Percentiles rank a stretch among this genome's conserved stretches.
These are phyloP conservation scores for Stictonetta naevosa DNA, from an alignment of 2,113 vertebrate genomes.

Conservation along the genomic window DNA sequence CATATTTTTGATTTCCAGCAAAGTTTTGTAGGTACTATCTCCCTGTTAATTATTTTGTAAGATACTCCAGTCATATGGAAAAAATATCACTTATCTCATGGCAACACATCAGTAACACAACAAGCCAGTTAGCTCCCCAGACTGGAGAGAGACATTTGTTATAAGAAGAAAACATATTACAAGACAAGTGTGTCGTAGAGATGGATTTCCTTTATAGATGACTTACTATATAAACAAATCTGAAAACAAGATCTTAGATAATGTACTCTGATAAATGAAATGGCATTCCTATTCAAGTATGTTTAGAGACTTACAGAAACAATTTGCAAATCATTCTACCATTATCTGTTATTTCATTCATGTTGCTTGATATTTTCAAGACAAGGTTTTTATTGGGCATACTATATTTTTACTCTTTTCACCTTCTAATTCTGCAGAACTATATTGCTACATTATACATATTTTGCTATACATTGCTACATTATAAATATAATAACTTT, in stretches of 20 bases:
- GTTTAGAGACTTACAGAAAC: neutral
- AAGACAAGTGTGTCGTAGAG: neutral
- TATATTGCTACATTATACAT: neutral
- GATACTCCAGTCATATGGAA: neutral
- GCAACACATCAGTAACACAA: neutral
- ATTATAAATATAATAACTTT: neutral
- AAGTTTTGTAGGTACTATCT: neutral
- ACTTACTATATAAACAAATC: neutral
- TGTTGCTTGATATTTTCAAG: neutral
- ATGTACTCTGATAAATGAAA: neutral
- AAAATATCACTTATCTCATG: neutral
- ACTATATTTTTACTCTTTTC: neutral
- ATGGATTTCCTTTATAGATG: neutral
- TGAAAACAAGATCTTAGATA: neutral
- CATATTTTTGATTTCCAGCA: neutral
- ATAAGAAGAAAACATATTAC: neutral
- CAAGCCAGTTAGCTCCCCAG: neutral
- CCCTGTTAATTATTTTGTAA: neutral
- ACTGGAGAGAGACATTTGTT: neutral
- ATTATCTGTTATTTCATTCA: neutral
- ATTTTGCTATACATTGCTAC: too few relatives aligned
- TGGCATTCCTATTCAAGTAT: neutral
- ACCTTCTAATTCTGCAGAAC: neutral
- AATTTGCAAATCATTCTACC: neutral
- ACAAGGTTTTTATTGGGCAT: neutral